Conservation (phyloP, 2,888 invertebrate genomes). For the Melinaea menophilus region DNA sequence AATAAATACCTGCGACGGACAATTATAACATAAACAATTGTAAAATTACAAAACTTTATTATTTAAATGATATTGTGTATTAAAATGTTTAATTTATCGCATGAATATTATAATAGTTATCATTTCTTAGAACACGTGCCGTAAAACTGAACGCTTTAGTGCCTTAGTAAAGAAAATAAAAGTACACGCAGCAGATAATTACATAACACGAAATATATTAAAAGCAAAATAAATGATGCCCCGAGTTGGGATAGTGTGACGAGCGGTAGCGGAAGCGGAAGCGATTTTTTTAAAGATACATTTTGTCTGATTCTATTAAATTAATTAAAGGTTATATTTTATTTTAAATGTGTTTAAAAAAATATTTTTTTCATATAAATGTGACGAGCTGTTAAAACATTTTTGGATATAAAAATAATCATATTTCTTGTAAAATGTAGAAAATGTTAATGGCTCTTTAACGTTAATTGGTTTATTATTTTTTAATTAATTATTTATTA, state of each 20-base stretch:
- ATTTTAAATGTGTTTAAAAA: background rate
- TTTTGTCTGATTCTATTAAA: background rate
- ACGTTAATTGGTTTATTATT: too few relatives aligned
- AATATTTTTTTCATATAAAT: too few relatives aligned
- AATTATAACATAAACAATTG: background rate
- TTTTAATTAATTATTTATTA: too few relatives aligned
- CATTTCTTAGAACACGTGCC: conserved; percentile 5
- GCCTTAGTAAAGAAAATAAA: conserved; percentile 1
- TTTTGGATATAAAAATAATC: too few relatives aligned
- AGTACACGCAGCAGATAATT: background rate
- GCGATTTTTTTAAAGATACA: background rate
- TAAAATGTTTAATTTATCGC: conserved; percentile 1
- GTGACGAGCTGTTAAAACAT: too few relatives aligned
- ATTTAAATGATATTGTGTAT: background rate
- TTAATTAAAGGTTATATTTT: background rate
- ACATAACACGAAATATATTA: background rate
- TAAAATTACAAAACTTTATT: background rate
- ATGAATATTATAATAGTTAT: background rate
- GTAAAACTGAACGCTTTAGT: conserved; percentile 1
- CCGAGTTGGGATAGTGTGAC: background rate
- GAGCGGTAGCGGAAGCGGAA: conserved; percentile 12
- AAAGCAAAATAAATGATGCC: conserved; percentile 8
- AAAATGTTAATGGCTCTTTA: too few relatives aligned
- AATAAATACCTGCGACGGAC: too few relatives aligned
- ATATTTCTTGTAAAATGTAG: too few relatives aligned